These are phyloP conservation scores for Ferdinandea cuprea DNA, from an alignment of 2,888 invertebrate species.

Conservation along the genomic window DNA sequence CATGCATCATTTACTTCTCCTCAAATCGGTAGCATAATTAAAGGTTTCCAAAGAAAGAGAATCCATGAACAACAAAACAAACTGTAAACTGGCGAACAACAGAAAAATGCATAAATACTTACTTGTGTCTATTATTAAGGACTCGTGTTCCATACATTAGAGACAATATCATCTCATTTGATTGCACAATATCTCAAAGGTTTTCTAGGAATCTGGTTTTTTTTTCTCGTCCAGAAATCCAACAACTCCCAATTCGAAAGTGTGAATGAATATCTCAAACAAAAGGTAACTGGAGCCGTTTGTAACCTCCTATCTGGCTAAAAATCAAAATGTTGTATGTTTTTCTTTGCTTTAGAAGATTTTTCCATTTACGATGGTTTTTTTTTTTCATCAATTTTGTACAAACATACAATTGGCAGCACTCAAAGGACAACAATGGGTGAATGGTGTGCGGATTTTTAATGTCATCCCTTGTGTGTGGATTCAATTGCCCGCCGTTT, in stretches of 20 bases:
- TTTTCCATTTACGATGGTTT: neutral
- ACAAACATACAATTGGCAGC: slow-evolving; percentile 59
- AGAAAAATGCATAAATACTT: no score
- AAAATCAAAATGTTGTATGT: slow-evolving; percentile 36
- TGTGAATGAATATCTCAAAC: slow-evolving; percentile 60
- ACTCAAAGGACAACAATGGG: slow-evolving; percentile 69
- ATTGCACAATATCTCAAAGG: slow-evolving; percentile 4
- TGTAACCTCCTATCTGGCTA: slow-evolving; percentile 18
- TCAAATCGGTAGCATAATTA: slow-evolving; percentile 63
- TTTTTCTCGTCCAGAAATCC: neutral
- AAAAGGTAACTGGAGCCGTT: slow-evolving; percentile 56
- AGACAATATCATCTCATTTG: slow-evolving; percentile 32
- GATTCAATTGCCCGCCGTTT: slow-evolving; percentile 71
- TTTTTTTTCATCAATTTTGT: slow-evolving; percentile 30
- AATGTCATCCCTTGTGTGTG: slow-evolving; percentile 66
- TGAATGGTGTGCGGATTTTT: slow-evolving; percentile 67
- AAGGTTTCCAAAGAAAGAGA: slow-evolving; percentile 48
- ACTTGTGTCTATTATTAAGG: slow-evolving; percentile 35
- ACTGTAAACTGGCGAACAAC: neutral
- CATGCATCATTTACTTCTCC: slow-evolving; percentile 9
- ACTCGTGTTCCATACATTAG: slow-evolving; percentile 44
- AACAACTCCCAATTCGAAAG: slow-evolving; percentile 14
- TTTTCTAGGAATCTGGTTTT: slow-evolving; percentile 32
- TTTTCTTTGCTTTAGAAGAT: neutral
- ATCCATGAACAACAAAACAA: neutral